phyloP scores from a whole-genome alignment of 2,113 vertebrate genomes.

The Thunnus maccoyii region DNA sequence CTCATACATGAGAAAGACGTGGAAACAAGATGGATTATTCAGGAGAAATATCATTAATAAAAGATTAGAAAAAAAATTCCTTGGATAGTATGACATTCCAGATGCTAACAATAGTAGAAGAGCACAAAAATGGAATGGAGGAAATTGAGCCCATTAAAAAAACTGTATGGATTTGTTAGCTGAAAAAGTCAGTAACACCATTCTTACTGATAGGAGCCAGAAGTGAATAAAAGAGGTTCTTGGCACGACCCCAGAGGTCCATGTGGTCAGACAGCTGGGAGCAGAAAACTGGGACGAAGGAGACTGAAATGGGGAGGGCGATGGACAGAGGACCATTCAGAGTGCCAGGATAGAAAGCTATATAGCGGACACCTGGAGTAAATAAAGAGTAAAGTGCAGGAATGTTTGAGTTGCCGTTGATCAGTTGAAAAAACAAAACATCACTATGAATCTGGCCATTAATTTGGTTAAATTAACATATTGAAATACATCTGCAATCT shows the following conservation, averaged over 20 bases:
- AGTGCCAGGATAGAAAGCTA: constrained; percentile 60
- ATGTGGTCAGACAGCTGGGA: constrained; percentile 74
- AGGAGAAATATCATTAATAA: too few species aligned
- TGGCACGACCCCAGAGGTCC: constrained; percentile 75
- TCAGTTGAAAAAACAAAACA: too few species aligned
- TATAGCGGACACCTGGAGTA: constrained; percentile 62
- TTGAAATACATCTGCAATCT: neutral
- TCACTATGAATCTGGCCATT: too few species aligned
- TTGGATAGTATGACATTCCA: too few species aligned
- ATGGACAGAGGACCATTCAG: constrained; percentile 56
- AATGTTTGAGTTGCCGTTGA: neutral
- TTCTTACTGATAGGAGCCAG: constrained; percentile 36
- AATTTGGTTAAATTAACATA: neutral
- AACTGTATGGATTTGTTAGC: neutral
- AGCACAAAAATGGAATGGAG: too few species aligned
- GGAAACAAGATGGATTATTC: too few species aligned
- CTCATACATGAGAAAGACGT: too few species aligned
- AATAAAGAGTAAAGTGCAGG: constrained; percentile 1
- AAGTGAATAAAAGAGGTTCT: constrained; percentile 76
- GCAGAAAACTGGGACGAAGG: constrained; percentile 67
- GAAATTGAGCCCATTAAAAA: neutral
- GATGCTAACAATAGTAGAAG: too few species aligned
- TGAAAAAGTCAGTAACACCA: neutral
- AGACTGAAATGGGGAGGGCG: constrained; percentile 60
- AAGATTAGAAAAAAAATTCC: too few species aligned